A percentile compares a stretch with the other conserved stretches of the same genome.
Conservation (phyloP, 2,113 vertebrate genomes). For the Pipa parva region DNA sequence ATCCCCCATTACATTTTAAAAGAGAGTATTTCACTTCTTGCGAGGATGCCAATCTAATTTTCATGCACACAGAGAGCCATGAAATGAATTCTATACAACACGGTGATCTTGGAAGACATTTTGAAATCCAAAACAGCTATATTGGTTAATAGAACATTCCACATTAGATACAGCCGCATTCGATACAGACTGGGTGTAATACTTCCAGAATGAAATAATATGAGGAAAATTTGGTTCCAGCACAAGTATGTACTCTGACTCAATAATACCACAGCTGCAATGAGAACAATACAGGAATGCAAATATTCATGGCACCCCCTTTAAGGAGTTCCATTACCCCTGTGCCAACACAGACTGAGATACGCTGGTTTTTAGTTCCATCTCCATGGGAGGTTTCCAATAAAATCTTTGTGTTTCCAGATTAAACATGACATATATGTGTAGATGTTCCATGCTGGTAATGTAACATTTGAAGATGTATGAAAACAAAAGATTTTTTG, state of each 20-base stretch:
- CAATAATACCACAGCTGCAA: slow-evolving; percentile 9
- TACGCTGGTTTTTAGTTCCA: background rate
- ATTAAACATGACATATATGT: no score
- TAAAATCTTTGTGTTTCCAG: no score
- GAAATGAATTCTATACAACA: background rate
- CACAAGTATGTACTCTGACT: slow-evolving; percentile 28
- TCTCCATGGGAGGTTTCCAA: no score
- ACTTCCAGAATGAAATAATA: background rate
- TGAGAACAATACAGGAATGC: background rate
- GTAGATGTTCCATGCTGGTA: no score
- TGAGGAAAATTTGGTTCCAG: slow-evolving; percentile 21
- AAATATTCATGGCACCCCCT: slow-evolving; percentile 24
- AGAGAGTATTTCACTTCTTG: no score
- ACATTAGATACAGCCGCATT: background rate
- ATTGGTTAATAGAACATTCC: background rate
- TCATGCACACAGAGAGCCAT: background rate
- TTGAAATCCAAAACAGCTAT: background rate
- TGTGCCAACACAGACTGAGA: background rate
- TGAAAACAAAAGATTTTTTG: no score
- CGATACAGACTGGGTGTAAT: slow-evolving; percentile 9
- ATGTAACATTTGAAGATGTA: no score
- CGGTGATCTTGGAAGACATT: background rate
- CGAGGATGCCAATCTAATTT: no score
- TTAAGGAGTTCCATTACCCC: no score
- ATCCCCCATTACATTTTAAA: no score